Conservation (phyloP, 2,797 vertebrate species). For the Yasuhikotakia modesta region DNA sequence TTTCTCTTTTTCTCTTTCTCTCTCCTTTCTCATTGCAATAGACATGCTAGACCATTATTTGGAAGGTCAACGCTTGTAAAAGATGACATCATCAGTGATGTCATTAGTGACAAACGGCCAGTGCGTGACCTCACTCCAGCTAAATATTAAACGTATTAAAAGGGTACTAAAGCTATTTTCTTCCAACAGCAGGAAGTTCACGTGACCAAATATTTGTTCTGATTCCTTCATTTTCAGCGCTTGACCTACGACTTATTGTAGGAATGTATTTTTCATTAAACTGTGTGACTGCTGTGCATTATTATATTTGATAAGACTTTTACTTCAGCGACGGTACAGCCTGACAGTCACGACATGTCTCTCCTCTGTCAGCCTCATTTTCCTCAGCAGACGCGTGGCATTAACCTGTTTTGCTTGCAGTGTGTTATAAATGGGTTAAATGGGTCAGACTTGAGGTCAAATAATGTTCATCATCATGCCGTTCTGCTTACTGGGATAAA, state of each 20-base stretch:
- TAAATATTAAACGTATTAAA: neutral
- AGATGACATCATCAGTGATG: too few species aligned
- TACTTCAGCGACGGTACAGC: neutral
- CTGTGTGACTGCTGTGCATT: too few species aligned
- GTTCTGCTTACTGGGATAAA: neutral
- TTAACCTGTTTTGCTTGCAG: conserved; percentile 39
- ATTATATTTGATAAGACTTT: conserved; percentile 15
- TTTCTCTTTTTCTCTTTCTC: too few species aligned
- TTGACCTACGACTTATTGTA: neutral
- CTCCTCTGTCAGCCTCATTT: conserved; percentile 14
- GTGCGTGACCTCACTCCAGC: too few species aligned
- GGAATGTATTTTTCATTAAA: too few species aligned
- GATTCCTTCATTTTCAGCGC: neutral
- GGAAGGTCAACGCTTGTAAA: too few species aligned
- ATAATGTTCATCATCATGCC: conserved; percentile 31
- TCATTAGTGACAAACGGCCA: too few species aligned
- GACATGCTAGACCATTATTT: too few species aligned
- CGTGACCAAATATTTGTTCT: neutral
- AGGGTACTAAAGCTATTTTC: neutral
- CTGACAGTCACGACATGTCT: neutral
- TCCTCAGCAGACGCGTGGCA: conserved; percentile 14
- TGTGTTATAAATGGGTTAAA: conserved; percentile 42
- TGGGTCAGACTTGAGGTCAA: conserved; percentile 51
- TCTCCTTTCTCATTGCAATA: too few species aligned
- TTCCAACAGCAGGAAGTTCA: neutral